A percentile compares a stretch with the other conserved stretches of the same genome.
Evolutionary conservation across 2,797 vertebrate genomes (phyloP).

Genomic region (Phoxinus dragarum): DNA sequence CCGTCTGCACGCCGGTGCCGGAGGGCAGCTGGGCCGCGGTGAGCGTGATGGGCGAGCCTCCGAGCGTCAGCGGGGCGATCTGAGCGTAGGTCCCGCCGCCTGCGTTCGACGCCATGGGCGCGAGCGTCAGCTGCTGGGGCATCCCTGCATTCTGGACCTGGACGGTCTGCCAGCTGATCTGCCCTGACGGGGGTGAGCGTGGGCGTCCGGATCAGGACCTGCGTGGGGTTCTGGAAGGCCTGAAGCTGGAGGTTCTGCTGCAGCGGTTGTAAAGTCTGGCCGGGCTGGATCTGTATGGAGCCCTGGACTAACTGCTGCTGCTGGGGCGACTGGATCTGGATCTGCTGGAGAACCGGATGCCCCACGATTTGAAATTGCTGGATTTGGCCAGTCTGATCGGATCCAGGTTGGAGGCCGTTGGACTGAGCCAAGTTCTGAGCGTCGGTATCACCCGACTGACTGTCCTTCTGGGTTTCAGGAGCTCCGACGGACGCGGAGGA

Average conservation of each 20-base stretch:
- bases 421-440: slow-evolving; percentile 85
- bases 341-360: slow-evolving; percentile 93
- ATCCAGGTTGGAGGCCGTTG: slow-evolving; percentile 88
- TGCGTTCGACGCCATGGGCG: slow-evolving; percentile 85
- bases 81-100: slow-evolving; percentile 84
- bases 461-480: slow-evolving; percentile 73
- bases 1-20: slow-evolving; percentile 94
- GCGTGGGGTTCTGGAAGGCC: slow-evolving; percentile 92
- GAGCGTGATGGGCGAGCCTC: slow-evolving; percentile 92
- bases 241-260: slow-evolving; percentile 89
- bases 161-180: slow-evolving; percentile 98
- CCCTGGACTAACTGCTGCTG: slow-evolving; percentile 76
- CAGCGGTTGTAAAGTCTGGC: slow-evolving; percentile 93
- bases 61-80: slow-evolving; percentile 89
- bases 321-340: slow-evolving; percentile 86
- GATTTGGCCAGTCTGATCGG: slow-evolving; percentile 85
- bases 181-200: slow-evolving; percentile 94
- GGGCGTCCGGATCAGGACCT: slow-evolving; percentile 96
- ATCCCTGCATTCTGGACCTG: slow-evolving; percentile 92
- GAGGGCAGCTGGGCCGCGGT: slow-evolving; percentile 95
- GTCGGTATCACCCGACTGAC: slow-evolving; percentile 74
- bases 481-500: slow-evolving; percentile 73
- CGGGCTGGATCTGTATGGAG: slow-evolving; percentile 89
- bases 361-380: slow-evolving; percentile 97
- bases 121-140: slow-evolving; percentile 93